Percentiles rank a stretch among this genome's conserved stretches.
Evolutionary conservation across 2,888 invertebrate genomes (phyloP).

Genomic region (Nematopogon swammerdamellus): DNA sequence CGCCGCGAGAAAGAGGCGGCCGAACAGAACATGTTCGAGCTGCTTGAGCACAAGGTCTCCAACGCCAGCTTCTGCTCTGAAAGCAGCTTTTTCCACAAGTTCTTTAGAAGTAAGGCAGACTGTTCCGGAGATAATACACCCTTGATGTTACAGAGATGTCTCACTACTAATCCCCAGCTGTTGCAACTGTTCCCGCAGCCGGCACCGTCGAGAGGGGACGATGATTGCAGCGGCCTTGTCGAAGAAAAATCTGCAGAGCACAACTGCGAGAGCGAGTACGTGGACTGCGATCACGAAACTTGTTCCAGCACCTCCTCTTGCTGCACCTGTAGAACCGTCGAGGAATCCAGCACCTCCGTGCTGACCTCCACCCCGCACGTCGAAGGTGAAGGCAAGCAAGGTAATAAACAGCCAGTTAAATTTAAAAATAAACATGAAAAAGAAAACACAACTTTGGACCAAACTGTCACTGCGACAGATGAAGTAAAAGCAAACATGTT

Average conservation of each 20-base stretch:
- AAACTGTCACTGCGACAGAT: constrained; percentile 26
- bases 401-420: not conserved
- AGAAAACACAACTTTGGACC: constrained; percentile 14
- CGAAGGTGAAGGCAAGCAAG: not conserved
- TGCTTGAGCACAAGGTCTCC: constrained; percentile 70
- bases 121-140: constrained; percentile 44
- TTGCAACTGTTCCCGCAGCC: constrained; percentile 31
- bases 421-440: constrained; percentile 14
- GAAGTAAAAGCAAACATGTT: constrained; percentile 34
- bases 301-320: constrained; percentile 34
- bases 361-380: constrained; percentile 8
- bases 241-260: constrained; percentile 10
- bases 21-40: constrained; percentile 73
- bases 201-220: constrained; percentile 15
- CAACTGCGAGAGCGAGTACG: constrained; percentile 28
- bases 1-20: constrained; percentile 46
- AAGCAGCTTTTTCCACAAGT: constrained; percentile 59
- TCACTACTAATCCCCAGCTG: constrained; percentile 31
- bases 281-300: constrained; percentile 31
- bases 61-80: constrained; percentile 70
- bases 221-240: constrained; percentile 8
- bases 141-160: constrained; percentile 34
- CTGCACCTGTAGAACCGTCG: constrained; percentile 38
- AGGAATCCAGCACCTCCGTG: constrained; percentile 13
- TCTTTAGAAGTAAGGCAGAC: constrained; percentile 37